phyloP scores from a whole-genome alignment of 2,888 invertebrate species.

The Hybos culiciformis region DNA sequence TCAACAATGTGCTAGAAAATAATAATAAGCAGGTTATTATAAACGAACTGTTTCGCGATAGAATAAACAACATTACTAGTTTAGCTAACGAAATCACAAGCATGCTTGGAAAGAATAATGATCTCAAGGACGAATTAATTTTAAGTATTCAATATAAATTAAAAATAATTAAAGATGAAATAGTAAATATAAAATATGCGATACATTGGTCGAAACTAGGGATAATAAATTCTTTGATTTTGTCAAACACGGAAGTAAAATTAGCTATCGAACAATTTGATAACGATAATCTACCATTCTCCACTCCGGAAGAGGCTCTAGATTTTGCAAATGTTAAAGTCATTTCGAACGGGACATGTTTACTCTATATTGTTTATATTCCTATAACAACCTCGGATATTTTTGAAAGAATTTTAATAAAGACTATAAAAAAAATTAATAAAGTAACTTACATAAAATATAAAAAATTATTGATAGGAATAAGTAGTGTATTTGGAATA shows the following conservation, averaged over 20 bases:
- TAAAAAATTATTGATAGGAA: constrained; percentile 11
- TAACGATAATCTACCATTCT: constrained; percentile 12
- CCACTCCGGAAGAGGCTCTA: constrained; percentile 14
- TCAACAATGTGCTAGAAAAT: constrained; percentile 12
- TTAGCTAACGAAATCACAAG: constrained; percentile 9
- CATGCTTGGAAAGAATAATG: constrained; percentile 4
- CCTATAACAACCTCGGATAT: constrained; percentile 10
- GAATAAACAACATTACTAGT: constrained; percentile 9
- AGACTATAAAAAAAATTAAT: constrained; percentile 13
- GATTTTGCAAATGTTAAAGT: constrained; percentile 14
- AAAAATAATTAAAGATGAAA: constrained; percentile 12
- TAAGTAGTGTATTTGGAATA: constrained; percentile 8
- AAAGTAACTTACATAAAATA: constrained; percentile 8
- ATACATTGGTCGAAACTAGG: constrained; percentile 13
- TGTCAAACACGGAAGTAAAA: constrained; percentile 13
- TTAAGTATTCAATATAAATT: constrained; percentile 11
- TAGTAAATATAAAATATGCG: constrained; percentile 12
- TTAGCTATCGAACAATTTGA: constrained; percentile 11
- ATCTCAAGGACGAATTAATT: constrained; percentile 5
- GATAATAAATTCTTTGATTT: constrained; percentile 14
- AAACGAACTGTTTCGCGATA: constrained; percentile 10
- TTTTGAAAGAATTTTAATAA: constrained; percentile 11
- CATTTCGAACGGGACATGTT: constrained; percentile 2
- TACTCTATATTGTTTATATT: constrained; percentile 12
- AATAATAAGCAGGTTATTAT: constrained; percentile 13